Evolutionary conservation across 1,140 invertebrate genomes (phyloP), one percentile per base, ranked within the genome.

Genomic region (Hydropsyche tenuis): DNA sequence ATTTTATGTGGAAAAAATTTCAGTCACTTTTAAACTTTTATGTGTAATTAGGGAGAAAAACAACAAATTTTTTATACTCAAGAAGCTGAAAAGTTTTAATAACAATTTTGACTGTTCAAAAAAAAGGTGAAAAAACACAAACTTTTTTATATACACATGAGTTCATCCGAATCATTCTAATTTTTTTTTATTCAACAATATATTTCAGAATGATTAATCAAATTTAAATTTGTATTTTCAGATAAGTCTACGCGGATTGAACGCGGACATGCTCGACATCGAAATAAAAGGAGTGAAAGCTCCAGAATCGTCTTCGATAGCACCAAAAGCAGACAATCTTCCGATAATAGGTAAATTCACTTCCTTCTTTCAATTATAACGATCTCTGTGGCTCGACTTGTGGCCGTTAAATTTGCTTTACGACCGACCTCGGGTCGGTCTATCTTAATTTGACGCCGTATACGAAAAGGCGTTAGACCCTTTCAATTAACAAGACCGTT

Each of bases 181-280:
- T n/a, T n/a, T n/a, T n/a, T n/a, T n/a, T n/a, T n/a, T n/a, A n/a
- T n/a, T n/a, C n/a, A n/a, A n/a, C n/a, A n/a, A n/a, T n/a, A n/a
- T n/a, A n/a, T n/a, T n/a, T n/a, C n/a, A n/a, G n/a, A n/a, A n/a
- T n/a, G n/a, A n/a, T n/a, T n/a, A n/a, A n/a, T 37, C 30, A 37
- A 37, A 37, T 4, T 37, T 37, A 37, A 37, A 3, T 37, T 37
- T 37, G 3, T 9, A 48, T 48, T 48, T 60, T 25, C 56, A 60
- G 25, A 79, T 81, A 0, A 69, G 82, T 45, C 74, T 86, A 72
- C 78, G 80, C 0, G 82, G 82, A 16, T 81, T 79, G 27, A 85
- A 82, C 53, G 80, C 80, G 0, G 80, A 86, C 51, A 81, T 80
- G 16, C 79, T 86, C 25, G 81, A 84, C 72, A 79, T 87, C 37